Percentiles rank a stretch among this genome's conserved stretches.
phyloP scores from a whole-genome alignment of 2,113 vertebrate species.

The Nasalis larvatus region DNA sequence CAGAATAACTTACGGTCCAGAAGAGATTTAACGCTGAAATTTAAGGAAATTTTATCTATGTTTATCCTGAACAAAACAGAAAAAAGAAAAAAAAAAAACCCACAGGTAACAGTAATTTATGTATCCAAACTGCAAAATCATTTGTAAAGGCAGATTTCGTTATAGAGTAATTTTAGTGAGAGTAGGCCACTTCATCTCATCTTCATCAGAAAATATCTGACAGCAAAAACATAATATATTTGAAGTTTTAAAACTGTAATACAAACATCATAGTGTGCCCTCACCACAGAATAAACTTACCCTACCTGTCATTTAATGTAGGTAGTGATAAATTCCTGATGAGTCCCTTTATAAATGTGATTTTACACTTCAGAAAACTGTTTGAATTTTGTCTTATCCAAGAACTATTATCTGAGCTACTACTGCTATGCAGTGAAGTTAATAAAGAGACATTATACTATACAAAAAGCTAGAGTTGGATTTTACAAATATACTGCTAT shows the following conservation, averaged over 20 bases:
- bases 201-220: neutral
- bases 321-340: neutral
- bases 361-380: conserved; percentile 12
- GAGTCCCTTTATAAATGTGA: neutral
- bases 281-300: neutral
- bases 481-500: neutral
- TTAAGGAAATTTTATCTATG: conserved; percentile 79
- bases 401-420: neutral
- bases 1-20: conserved; percentile 85
- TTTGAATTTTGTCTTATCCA: neutral
- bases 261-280: conserved; percentile 8
- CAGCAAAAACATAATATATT: conserved; percentile 12
- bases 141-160: conserved; percentile 69
- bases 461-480: neutral
- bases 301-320: neutral
- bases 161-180: conserved; percentile 53
- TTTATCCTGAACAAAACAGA: conserved; percentile 78
- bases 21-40: conserved; percentile 86
- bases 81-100: conserved; percentile 16
- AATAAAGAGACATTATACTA: neutral
- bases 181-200: conserved; percentile 40
- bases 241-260: conserved; percentile 46
- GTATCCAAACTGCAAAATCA: conserved; percentile 69
- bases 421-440: neutral
- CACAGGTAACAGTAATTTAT: conserved; percentile 68